A percentile compares a stretch with the other conserved stretches of the same genome.
phyloP scores from a whole-genome alignment of 2,797 vertebrate genomes.

The Psittacula derbiana region DNA sequence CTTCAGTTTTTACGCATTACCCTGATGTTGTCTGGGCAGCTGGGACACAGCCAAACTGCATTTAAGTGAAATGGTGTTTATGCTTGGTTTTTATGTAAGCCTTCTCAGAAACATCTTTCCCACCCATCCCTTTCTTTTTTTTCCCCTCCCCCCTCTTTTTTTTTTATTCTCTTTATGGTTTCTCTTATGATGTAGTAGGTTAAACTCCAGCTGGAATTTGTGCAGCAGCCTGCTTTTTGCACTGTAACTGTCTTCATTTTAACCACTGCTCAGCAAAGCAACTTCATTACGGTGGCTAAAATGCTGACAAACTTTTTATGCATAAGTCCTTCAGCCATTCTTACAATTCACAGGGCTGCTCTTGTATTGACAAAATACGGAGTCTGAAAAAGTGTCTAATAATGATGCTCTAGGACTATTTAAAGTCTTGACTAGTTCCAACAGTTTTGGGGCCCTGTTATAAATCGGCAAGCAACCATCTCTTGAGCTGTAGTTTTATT shows the following conservation, averaged over 20 bases:
- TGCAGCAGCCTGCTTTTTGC: neutral
- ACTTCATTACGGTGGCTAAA: neutral
- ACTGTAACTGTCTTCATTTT: neutral
- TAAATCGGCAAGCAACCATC: neutral
- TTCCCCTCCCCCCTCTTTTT: no score
- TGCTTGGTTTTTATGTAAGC: neutral
- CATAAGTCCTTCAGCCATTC: neutral
- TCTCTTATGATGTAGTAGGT: neutral
- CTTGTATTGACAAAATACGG: neutral
- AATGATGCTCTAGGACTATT: neutral
- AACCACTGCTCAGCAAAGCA: neutral
- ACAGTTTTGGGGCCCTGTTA: neutral
- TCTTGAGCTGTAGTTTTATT: neutral
- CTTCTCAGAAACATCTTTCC: neutral
- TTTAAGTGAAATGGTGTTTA: neutral
- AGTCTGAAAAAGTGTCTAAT: neutral
- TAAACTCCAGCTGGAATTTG: neutral
- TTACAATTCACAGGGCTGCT: neutral
- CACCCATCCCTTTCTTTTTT: neutral
- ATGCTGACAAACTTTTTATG: neutral
- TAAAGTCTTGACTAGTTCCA: neutral
- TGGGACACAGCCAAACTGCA: neutral
- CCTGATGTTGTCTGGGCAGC: neutral
- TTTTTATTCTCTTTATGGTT: neutral
- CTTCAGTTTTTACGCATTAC: neutral